A percentile compares a stretch with the other conserved stretches of the same genome.
These are phyloP conservation scores for Steinernema carpocapsae DNA, from an alignment of 2,888 invertebrate genomes.

Conservation along the genomic window DNA sequence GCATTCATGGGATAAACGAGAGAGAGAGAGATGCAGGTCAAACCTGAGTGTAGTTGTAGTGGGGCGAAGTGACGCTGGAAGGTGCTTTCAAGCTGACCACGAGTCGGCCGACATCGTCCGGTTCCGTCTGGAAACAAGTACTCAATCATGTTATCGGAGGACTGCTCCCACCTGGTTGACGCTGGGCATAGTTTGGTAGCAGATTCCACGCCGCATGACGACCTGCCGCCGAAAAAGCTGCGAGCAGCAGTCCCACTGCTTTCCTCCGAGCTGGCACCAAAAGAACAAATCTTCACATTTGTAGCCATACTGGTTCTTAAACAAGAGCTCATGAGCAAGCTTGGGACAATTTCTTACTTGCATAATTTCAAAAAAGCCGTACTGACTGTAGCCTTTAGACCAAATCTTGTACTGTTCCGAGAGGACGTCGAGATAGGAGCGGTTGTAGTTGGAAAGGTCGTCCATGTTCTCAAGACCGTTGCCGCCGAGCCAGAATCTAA, in stretches of 20 bases:
- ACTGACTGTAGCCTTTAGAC: conserved; percentile 55
- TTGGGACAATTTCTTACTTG: conserved; percentile 43
- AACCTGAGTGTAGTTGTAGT: conserved; percentile 58
- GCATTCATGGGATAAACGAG: not conserved
- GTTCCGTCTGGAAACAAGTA: conserved; percentile 57
- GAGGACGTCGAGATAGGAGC: conserved; percentile 57
- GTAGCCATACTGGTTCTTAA: conserved; percentile 63
- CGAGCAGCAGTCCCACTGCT: conserved; percentile 55
- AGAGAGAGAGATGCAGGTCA: not conserved
- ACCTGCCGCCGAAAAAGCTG: conserved; percentile 52
- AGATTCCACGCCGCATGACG: conserved; percentile 64
- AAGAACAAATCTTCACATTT: conserved; percentile 63
- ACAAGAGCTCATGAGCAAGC: not conserved
- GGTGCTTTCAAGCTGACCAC: conserved; percentile 59
- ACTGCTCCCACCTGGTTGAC: conserved; percentile 54
- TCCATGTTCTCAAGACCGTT: conserved; percentile 66
- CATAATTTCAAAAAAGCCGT: conserved; percentile 58
- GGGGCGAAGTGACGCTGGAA: conserved; percentile 52
- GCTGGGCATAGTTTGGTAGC: conserved; percentile 56
- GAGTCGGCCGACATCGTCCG: conserved; percentile 64
- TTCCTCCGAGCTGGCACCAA: conserved; percentile 61
- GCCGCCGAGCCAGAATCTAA: conserved; percentile 59
- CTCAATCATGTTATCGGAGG: not conserved
- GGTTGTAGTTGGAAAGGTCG: conserved; percentile 53
- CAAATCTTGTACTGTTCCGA: conserved; percentile 55